phyloP scores from a whole-genome alignment of 2,797 vertebrate species.

The Scomberomorus guttatus region DNA sequence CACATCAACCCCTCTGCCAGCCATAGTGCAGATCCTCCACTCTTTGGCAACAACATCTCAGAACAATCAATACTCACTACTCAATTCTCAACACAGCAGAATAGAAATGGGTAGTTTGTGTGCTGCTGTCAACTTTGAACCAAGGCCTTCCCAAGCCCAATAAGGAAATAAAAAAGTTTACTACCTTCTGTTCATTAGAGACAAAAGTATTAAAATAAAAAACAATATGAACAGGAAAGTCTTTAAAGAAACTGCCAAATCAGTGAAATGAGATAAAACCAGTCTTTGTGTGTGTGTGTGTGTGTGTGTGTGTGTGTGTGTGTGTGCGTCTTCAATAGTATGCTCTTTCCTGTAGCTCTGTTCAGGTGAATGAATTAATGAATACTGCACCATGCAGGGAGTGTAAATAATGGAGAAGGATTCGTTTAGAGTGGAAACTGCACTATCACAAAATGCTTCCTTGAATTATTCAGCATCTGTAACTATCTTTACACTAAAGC shows the following conservation, averaged over 20 bases:
- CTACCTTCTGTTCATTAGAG: neutral
- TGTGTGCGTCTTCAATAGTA: neutral
- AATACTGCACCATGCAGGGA: constrained; percentile 40
- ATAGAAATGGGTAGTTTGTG: neutral
- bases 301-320: neutral
- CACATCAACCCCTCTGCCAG: neutral
- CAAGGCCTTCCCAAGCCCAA: neutral
- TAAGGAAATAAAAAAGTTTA: neutral
- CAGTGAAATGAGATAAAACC: neutral
- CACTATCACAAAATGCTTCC: constrained; percentile 37
- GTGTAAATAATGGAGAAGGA: constrained; percentile 46
- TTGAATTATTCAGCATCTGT: constrained; percentile 40
- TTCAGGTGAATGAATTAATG: constrained; percentile 32
- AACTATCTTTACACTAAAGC: constrained; percentile 23
- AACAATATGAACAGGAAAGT: neutral
- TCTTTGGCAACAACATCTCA: neutral
- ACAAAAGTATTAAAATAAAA: neutral
- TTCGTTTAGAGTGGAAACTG: constrained; percentile 47
- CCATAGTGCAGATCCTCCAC: neutral
- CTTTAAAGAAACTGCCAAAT: neutral
- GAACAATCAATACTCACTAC: neutral
- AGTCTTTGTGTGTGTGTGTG: neutral
- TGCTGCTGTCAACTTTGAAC: neutral
- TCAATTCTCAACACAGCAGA: neutral
- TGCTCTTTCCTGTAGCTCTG: neutral